phyloP scores from a whole-genome alignment of 1,140 invertebrate species.

The Littorina saxatilis region DNA sequence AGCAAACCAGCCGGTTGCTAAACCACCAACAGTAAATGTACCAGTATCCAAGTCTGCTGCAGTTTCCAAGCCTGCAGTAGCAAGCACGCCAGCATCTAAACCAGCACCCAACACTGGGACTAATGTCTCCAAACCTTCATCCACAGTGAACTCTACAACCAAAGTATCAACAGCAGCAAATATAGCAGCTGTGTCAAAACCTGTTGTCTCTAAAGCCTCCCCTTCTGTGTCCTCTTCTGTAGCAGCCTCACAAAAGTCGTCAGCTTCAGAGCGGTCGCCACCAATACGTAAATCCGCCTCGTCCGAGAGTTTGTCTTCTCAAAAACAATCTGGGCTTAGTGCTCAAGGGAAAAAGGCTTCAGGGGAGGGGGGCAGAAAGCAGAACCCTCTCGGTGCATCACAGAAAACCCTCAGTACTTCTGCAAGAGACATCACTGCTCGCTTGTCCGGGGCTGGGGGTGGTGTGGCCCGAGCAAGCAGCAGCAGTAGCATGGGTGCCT shows the following conservation, averaged over 20 bases:
- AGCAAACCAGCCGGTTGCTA: too few species aligned
- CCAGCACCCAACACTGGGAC: too few species aligned
- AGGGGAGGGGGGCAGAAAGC: neutral
- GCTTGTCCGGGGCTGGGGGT: neutral
- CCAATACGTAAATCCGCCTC: neutral
- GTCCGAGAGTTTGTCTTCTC: neutral
- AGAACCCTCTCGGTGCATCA: neutral
- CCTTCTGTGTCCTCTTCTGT: neutral
- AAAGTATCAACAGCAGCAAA: neutral
- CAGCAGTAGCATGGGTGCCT: neutral
- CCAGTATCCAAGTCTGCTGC: too few species aligned
- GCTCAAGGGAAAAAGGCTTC: neutral
- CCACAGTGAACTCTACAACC: too few species aligned
- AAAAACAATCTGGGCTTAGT: too few species aligned
- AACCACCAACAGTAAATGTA: too few species aligned
- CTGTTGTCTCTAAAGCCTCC: neutral
- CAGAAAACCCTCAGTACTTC: constrained; percentile 17
- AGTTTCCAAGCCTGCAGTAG: too few species aligned
- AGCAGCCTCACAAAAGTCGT: neutral
- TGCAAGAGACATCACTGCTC: constrained; percentile 7
- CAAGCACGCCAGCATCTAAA: too few species aligned
- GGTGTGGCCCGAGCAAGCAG: neutral
- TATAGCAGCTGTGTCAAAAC: neutral
- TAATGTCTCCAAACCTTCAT: too few species aligned
- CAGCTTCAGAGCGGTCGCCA: neutral